Percentiles rank a stretch among this genome's conserved stretches.
phyloP scores from a whole-genome alignment of 64 coral and sea anemone genomes.

The Anthopleura sola region DNA sequence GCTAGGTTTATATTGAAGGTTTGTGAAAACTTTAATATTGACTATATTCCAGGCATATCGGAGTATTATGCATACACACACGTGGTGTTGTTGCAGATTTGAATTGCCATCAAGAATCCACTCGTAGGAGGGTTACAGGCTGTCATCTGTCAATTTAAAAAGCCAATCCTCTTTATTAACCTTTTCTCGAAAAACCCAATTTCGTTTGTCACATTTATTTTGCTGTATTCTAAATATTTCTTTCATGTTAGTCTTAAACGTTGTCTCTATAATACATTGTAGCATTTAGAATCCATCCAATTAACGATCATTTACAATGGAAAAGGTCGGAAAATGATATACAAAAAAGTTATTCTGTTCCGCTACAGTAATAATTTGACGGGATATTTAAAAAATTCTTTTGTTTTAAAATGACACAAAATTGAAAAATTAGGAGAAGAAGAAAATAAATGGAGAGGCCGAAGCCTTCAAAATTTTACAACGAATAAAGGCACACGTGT shows the following conservation, averaged over 20 bases:
- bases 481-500: not conserved
- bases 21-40: not conserved
- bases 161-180: conserved; percentile 1
- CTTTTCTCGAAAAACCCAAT: not conserved
- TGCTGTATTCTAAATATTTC: not conserved
- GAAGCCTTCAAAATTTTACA: not conserved
- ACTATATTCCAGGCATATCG: not conserved
- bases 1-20: not conserved
- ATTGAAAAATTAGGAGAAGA: not conserved
- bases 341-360: too few relatives aligned
- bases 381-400: not conserved
- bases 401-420: not conserved
- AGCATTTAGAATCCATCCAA: not conserved
- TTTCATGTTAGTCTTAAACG: not conserved
- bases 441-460: not conserved
- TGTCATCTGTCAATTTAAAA: conserved; percentile 5
- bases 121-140: not conserved
- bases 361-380: not conserved
- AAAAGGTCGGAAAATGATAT: not conserved
- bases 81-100: not conserved
- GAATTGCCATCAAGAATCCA: not conserved
- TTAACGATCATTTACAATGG: not conserved
- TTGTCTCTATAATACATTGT: not conserved
- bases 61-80: not conserved
- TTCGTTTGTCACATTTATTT: conserved; percentile 3